A percentile compares a stretch with the other conserved stretches of the same genome.
These are phyloP conservation scores for Gasterosteus nipponicus DNA, from an alignment of 2,113 vertebrate genomes.

Conservation along the genomic window DNA sequence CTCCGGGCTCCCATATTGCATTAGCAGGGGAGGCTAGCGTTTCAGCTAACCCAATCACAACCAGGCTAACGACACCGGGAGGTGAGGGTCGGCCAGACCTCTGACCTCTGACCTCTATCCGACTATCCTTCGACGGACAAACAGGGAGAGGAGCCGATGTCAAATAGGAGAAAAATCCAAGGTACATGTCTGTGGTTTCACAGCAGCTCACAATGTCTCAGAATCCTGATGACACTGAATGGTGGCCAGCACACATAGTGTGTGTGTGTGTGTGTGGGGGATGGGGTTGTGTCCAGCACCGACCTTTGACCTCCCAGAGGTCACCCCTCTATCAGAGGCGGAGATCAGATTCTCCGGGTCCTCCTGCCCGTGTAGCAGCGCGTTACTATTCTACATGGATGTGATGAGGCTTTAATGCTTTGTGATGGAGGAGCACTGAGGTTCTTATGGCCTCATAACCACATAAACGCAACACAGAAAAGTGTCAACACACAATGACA, in stretches of 20 bases:
- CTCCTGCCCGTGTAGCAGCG: constrained; percentile 37
- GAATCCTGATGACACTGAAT: constrained; percentile 8
- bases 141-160: neutral
- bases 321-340: constrained; percentile 35
- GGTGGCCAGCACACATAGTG: neutral
- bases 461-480: neutral
- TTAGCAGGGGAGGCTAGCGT: constrained; percentile 67
- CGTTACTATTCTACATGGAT: constrained; percentile 1
- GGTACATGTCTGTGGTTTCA: neutral
- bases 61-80: constrained; percentile 64
- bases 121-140: neutral
- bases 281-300: constrained; percentile 17
- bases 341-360: constrained; percentile 8
- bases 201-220: neutral
- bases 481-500: neutral
- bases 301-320: constrained; percentile 54
- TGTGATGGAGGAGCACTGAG: neutral
- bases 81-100: constrained; percentile 66
- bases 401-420: neutral
- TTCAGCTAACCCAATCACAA: constrained; percentile 75
- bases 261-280: constrained; percentile 12
- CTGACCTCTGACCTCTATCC: constrained; percentile 55
- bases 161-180: neutral
- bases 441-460: neutral
- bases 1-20: constrained; percentile 67